Percentiles rank a stretch among this genome's conserved stretches.
phyloP scores from a whole-genome alignment of 2,888 invertebrate species.

The Drosophila neonasuta region DNA sequence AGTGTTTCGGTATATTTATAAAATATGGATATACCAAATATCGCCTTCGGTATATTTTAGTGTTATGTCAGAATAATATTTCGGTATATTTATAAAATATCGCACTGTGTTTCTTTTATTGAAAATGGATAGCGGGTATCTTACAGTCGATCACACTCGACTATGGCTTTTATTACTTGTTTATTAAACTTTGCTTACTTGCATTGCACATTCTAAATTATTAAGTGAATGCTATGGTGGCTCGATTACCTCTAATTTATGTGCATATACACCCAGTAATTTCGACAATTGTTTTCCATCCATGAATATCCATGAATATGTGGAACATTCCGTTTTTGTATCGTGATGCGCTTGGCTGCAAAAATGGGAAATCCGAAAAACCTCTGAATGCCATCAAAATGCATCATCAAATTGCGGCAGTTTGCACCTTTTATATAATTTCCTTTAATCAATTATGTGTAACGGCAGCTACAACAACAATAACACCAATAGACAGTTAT shows the following conservation, averaged over 20 bases:
- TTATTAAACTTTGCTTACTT: background rate
- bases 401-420: constrained; percentile 60
- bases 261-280: background rate
- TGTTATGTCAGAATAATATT: no score
- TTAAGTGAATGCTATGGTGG: background rate
- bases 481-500: constrained; percentile 15
- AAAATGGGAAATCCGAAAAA: constrained; percentile 40
- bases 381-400: constrained; percentile 51
- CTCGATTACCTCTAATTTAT: constrained; percentile 4
- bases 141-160: no score
- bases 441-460: constrained; percentile 71
- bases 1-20: no score
- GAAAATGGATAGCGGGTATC: no score
- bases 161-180: no score
- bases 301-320: constrained; percentile 1
- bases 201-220: background rate
- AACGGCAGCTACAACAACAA: constrained; percentile 41
- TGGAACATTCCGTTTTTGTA: background rate
- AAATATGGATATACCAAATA: no score
- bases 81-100: no score
- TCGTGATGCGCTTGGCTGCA: constrained; percentile 8
- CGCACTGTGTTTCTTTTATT: no score
- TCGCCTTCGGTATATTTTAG: no score
- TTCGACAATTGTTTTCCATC: constrained; percentile 1
- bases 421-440: constrained; percentile 72